phyloP scores from a whole-genome alignment of 2,888 invertebrate species.

The Leptopterna dolabrata region DNA sequence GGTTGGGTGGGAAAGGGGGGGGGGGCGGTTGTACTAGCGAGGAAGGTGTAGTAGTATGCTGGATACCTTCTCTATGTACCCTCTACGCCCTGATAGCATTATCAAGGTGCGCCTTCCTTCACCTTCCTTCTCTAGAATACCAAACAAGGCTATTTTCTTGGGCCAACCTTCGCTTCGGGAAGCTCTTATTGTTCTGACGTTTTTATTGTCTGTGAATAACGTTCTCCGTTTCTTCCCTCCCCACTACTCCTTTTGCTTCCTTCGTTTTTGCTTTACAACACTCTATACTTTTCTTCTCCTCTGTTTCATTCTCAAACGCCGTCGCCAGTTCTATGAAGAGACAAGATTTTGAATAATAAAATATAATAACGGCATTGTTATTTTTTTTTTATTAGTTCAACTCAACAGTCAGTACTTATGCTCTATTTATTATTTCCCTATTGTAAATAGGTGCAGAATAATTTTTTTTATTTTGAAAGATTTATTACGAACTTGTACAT shows the following conservation, averaged over 20 bases:
- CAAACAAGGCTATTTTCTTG: not conserved
- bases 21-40: not conserved
- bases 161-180: not conserved
- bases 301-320: not conserved
- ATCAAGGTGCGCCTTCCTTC: not conserved
- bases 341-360: no score
- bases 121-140: not conserved
- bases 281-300: not conserved
- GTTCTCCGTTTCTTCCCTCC: not conserved
- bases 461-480: no score
- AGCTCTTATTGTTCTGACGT: not conserved
- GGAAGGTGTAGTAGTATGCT: not conserved
- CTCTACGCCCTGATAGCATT: not conserved
- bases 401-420: no score
- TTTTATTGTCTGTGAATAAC: not conserved
- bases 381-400: no score
- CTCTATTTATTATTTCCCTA: no score
- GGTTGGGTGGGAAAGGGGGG: not conserved
- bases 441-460: no score
- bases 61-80: not conserved
- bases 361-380: no score
- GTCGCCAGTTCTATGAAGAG: no score
- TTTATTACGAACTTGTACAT: no score
- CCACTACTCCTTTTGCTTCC: not conserved
- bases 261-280: not conserved